Evolutionary conservation across 2,888 invertebrate genomes (phyloP).

Genomic region (Zeuzera pyrina): DNA sequence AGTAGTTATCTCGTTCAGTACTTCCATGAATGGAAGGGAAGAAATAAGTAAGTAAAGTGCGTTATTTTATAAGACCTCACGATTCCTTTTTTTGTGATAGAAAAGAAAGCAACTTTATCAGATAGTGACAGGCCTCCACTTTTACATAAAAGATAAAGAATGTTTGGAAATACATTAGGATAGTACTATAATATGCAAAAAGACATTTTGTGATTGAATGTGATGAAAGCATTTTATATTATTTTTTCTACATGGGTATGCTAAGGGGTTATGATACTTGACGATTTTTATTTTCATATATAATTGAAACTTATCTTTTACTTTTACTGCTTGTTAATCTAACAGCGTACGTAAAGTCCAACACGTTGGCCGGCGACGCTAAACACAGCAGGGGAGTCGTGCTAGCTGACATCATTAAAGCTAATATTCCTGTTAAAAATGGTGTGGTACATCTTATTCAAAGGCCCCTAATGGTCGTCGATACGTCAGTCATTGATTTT

Average conservation of each 20-base stretch:
- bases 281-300: not conserved
- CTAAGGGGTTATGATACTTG: too few species aligned
- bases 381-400: constrained; percentile 88
- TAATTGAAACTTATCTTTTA: not conserved
- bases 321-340: not conserved
- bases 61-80: too few species aligned
- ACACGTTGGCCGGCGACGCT: constrained; percentile 84
- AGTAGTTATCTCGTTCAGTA: constrained; percentile 86
- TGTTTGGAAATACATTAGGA: too few species aligned
- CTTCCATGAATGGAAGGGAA: constrained; percentile 77
- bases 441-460: constrained; percentile 95
- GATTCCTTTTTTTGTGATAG: too few species aligned
- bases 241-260: too few species aligned
- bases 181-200: too few species aligned
- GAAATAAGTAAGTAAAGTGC: constrained; percentile 78
- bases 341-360: constrained; percentile 88
- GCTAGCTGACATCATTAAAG: constrained; percentile 88
- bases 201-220: too few species aligned
- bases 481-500: constrained; percentile 89
- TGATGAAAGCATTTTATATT: too few species aligned
- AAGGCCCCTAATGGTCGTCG: constrained; percentile 92
- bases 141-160: too few species aligned
- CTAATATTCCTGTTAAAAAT: constrained; percentile 93
- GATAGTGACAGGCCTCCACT: too few species aligned
- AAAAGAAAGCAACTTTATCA: too few species aligned